Conservation (phyloP, 2,888 invertebrate species). For the Lissonota sp. region DNA sequence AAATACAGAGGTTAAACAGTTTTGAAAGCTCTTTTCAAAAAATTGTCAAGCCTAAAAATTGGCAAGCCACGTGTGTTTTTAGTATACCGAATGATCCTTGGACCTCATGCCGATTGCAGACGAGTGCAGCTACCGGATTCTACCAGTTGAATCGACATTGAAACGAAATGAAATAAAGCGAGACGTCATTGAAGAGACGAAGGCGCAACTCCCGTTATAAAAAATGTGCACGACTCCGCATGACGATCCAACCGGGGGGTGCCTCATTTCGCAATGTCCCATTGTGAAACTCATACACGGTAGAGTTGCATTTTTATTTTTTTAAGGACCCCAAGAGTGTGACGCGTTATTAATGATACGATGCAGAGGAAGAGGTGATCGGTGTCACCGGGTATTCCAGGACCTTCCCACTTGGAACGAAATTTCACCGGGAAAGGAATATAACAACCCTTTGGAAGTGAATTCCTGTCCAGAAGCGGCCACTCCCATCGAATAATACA, state of each 20-base stretch:
- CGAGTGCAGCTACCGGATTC: conserved; percentile 23
- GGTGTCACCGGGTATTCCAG: conserved; percentile 2
- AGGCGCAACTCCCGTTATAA: conserved; percentile 8
- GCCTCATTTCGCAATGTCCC: conserved; percentile 15
- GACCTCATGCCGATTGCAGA: not conserved
- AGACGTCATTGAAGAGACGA: conserved; percentile 16
- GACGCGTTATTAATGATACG: conserved; percentile 51
- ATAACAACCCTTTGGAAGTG: conserved; percentile 42
- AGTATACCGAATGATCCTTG: not conserved
- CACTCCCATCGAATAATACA: conserved; percentile 39
- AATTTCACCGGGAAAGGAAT: conserved; percentile 27
- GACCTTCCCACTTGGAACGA: conserved; percentile 16
- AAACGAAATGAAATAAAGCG: conserved; percentile 65
- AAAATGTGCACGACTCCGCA: conserved; percentile 28
- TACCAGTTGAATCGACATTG: conserved; percentile 66
- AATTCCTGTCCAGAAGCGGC: conserved; percentile 28
- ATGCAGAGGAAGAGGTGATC: conserved; percentile 45
- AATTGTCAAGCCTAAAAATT: too few species aligned
- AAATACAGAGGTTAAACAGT: too few species aligned
- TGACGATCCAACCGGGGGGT: conserved; percentile 45
- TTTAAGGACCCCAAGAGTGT: conserved; percentile 4
- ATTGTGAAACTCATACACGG: conserved; percentile 30
- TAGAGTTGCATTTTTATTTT: conserved; percentile 51
- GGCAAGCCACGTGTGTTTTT: too few species aligned
- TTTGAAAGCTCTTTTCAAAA: too few species aligned